These are phyloP conservation scores for Amblyjoppa fuscipennis DNA, from an alignment of 2,888 invertebrate species.

Conservation along the genomic window DNA sequence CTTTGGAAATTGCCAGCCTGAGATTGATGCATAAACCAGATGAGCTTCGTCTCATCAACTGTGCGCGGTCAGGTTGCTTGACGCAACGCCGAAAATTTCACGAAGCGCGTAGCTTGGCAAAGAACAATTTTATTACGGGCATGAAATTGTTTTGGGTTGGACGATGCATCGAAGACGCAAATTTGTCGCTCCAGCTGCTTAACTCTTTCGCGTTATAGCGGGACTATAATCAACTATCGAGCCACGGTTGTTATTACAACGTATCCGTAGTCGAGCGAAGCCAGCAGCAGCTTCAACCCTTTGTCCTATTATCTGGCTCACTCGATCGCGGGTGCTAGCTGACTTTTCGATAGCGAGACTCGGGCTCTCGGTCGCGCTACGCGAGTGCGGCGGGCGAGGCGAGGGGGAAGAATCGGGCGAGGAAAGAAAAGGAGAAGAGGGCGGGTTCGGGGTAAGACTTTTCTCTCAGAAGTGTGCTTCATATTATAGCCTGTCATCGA, in stretches of 20 bases:
- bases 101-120: not conserved
- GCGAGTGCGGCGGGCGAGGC: slow-evolving; percentile 34
- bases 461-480: slow-evolving; percentile 61
- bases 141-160: not conserved
- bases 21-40: slow-evolving; percentile 28
- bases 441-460: slow-evolving; percentile 49
- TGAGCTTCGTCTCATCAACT: slow-evolving; percentile 6
- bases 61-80: slow-evolving; percentile 15
- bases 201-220: not conserved
- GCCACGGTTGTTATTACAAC: not conserved
- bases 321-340: slow-evolving; percentile 50
- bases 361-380: slow-evolving; percentile 43
- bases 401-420: slow-evolving; percentile 1
- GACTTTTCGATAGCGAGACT: slow-evolving; percentile 60
- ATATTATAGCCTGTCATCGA: slow-evolving; percentile 64
- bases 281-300: slow-evolving; percentile 45
- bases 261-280: slow-evolving; percentile 36
- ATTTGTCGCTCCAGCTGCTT: not conserved
- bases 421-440: slow-evolving; percentile 24
- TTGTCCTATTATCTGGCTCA: slow-evolving; percentile 64
- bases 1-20: slow-evolving; percentile 33
- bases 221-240: not conserved
- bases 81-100: not conserved
- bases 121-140: not conserved
- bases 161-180: not conserved